Evolutionary conservation across 37 sponge, comb jelly and placozoan species (phyloP), one percentile per base, ranked within the genome.

Genomic region (Spongilla lacustris): DNA sequence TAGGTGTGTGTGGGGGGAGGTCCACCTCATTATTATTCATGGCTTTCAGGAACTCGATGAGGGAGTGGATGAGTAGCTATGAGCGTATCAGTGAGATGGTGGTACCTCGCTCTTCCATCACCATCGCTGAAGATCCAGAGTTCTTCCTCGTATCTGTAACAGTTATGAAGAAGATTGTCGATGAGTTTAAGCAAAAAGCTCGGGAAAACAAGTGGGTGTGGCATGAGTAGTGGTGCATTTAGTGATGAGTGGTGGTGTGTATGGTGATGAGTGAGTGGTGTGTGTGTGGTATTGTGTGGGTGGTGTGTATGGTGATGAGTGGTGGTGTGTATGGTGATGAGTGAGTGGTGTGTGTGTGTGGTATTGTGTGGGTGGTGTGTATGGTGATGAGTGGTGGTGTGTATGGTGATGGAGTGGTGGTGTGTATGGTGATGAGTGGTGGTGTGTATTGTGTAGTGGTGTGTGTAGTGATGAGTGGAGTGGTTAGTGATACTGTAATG

Each of bases 41-140:
- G 85, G 24, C 30, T 27, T 58, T 4, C 76, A 93, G 94, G 50
- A 24, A 72, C 14, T 46, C 79, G 32, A 87, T 88, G 73, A 91
- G 87, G 84, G 99, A 98, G 31, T 98, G 99, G 99, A 78, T 86
- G 37, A 71, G 29, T 34, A 84, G 74, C 23, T 98, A 98, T 74
- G 97, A 97, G 90, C 85, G 66, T 28, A 79, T 98, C 25, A 83
- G 93, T 36, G 93, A 91, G 4, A 97, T 98, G 96, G 91, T 98
- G 9, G 99, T 98, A 4, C 99, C 99, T 9, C 90, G 96, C 13
- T 97, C 94, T n/a, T 71, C 87, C 31, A 58, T 89, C 68, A 46
- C 33, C 33, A 66, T 92, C 36, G 41, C 75, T n/a, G 94, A 93
- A 41, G 98, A 97, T 66, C 50, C 87, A 10, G 98, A 97, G 67